Conservation (phyloP, 2,888 invertebrate species). For the Meghimatium bilineatum region DNA sequence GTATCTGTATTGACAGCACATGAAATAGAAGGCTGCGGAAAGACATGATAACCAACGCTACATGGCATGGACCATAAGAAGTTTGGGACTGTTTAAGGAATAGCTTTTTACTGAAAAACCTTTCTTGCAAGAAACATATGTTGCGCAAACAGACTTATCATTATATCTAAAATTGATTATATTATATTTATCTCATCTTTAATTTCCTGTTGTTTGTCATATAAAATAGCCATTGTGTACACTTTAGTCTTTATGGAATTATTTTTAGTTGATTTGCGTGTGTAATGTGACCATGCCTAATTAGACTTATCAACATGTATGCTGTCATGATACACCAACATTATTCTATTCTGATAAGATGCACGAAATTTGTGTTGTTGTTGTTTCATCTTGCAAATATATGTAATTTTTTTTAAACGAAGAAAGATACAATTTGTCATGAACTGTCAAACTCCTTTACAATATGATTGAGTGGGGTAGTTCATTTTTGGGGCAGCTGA, state of each 20-base stretch:
- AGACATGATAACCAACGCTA: too few relatives aligned
- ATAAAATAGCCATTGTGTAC: not conserved
- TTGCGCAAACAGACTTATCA: too few relatives aligned
- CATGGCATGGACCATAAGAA: too few relatives aligned
- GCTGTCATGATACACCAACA: not conserved
- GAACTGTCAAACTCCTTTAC: conserved; percentile 21
- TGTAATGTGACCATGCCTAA: not conserved
- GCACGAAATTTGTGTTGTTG: conserved; percentile 10
- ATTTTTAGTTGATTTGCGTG: not conserved
- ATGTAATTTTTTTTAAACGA: not conserved
- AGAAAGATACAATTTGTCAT: conserved; percentile 1
- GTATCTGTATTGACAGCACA: too few relatives aligned
- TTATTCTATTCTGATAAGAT: conserved; percentile 1
- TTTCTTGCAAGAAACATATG: too few relatives aligned
- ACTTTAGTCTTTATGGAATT: not conserved
- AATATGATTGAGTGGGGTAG: conserved; percentile 5
- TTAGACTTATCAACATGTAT: not conserved
- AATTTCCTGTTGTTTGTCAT: not conserved
- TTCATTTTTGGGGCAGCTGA: conserved; percentile 41
- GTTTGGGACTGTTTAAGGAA: too few relatives aligned
- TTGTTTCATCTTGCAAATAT: not conserved
- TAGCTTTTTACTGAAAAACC: too few relatives aligned
- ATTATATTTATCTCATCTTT: not conserved
- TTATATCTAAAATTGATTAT: too few relatives aligned
- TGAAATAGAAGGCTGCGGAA: too few relatives aligned